These are phyloP conservation scores for Poicephalus gulielmi DNA, from an alignment of 2,113 vertebrate species.

Conservation along the genomic window DNA sequence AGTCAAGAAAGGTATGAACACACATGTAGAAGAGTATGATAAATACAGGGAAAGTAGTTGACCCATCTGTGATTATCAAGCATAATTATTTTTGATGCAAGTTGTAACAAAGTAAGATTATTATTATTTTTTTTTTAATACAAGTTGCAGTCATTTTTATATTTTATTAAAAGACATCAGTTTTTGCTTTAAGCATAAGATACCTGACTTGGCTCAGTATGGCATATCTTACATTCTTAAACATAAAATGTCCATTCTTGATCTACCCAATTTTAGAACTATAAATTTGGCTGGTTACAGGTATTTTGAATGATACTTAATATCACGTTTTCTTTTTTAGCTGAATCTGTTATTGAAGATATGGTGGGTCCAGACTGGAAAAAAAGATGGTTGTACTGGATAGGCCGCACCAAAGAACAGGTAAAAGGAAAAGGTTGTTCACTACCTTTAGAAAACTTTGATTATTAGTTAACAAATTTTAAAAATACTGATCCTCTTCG, in stretches of 20 bases:
- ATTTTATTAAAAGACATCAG: not conserved
- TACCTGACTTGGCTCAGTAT: not conserved
- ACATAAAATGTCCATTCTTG: not conserved
- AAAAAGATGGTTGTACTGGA: slow-evolving; percentile 93
- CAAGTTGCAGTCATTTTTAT: not conserved
- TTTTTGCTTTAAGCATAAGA: not conserved
- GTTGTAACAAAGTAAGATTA: not conserved
- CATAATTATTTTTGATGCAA: not conserved
- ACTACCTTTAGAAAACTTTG: not conserved
- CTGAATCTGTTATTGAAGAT: slow-evolving; percentile 91
- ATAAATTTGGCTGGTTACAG: not conserved
- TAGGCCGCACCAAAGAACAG: slow-evolving; percentile 89
- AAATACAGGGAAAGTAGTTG: not conserved
- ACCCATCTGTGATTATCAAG: not conserved
- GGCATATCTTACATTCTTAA: not conserved
- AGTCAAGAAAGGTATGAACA: not conserved
- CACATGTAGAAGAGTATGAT: not conserved
- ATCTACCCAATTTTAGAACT: not conserved
- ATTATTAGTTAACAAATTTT: not conserved
- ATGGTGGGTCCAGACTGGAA: slow-evolving; percentile 98
- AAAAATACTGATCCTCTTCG: not conserved
- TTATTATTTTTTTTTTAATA: not conserved
- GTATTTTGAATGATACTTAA: not conserved
- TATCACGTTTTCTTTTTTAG: slow-evolving; percentile 59
- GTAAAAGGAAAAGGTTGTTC: slow-evolving; percentile 58